Evolutionary conservation across 2,797 vertebrate species (phyloP).

Genomic region (Ctenopoma kingsleyae): DNA sequence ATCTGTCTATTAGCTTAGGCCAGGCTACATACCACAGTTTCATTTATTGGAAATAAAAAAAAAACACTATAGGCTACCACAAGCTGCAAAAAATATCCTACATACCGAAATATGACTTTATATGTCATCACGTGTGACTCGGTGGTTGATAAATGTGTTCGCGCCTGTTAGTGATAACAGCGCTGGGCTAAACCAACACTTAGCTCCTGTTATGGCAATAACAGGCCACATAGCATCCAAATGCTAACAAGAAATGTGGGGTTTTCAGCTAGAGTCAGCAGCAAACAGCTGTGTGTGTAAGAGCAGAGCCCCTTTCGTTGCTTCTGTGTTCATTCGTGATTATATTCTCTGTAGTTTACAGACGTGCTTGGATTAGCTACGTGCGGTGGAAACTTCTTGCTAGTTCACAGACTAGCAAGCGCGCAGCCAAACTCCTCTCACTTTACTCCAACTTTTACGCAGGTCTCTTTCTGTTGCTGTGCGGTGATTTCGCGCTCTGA

Average conservation of each 20-base stretch:
- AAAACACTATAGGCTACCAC: no score
- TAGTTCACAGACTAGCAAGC: not conserved
- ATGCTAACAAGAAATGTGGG: conserved; percentile 31
- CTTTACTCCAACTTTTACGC: not conserved
- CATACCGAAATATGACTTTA: not conserved
- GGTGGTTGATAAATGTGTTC: not conserved
- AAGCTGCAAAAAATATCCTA: fast-evolving
- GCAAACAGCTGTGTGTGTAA: not conserved
- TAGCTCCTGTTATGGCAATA: conserved; percentile 16
- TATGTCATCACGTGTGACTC: not conserved
- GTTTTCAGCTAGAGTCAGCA: not conserved
- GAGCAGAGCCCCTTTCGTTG: fast-evolving
- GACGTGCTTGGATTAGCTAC: conserved; percentile 6
- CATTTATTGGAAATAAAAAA: not conserved
- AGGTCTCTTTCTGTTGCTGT: fast-evolving
- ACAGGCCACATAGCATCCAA: conserved; percentile 53
- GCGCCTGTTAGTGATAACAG: not conserved
- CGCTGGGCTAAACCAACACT: conserved; percentile 4
- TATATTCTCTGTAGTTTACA: not conserved
- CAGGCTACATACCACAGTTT: conserved; percentile 35
- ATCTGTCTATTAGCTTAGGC: conserved; percentile 64
- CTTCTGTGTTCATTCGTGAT: not conserved
- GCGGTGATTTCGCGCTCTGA: not conserved
- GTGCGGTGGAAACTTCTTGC: not conserved
- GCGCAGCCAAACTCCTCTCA: conserved; percentile 12